A percentile compares a stretch with the other conserved stretches of the same genome.
phyloP scores from a whole-genome alignment of 2,113 vertebrate species.

The Solenodon paradoxus region DNA sequence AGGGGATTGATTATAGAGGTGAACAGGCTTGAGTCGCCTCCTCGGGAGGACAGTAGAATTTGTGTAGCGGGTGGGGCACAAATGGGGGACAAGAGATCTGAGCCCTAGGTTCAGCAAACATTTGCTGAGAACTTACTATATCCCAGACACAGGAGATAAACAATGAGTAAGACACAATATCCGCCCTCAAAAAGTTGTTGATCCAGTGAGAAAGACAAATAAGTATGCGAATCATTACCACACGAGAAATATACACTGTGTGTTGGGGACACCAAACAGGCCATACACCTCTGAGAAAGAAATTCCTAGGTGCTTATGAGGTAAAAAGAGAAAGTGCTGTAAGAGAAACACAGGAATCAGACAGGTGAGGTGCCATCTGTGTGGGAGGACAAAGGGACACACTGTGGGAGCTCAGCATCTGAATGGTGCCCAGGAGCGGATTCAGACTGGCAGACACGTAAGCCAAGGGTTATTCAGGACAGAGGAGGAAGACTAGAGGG shows the following conservation, averaged over 20 bases:
- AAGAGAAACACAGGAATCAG: background rate
- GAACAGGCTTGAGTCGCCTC: too few species aligned
- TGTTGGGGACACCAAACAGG: fast-evolving
- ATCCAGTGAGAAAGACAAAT: background rate
- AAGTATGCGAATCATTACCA: background rate
- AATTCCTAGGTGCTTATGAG: background rate
- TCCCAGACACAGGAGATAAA: background rate
- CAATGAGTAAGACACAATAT: background rate
- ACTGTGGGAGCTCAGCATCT: background rate
- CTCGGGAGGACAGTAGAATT: background rate
- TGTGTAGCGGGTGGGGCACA: too few species aligned
- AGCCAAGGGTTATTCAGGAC: background rate
- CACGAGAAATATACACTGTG: background rate
- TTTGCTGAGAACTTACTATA: background rate
- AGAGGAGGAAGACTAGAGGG: too few species aligned
- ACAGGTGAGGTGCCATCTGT: too few species aligned
- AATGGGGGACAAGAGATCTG: too few species aligned
- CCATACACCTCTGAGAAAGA: background rate
- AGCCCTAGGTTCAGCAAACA: background rate
- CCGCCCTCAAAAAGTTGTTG: background rate
- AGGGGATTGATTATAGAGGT: background rate
- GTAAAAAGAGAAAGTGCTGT: background rate
- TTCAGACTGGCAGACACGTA: too few species aligned
- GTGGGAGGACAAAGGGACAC: background rate
- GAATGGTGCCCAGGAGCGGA: background rate